phyloP scores from a whole-genome alignment of 2,113 vertebrate species.

The Myrmophylax atrothorax region DNA sequence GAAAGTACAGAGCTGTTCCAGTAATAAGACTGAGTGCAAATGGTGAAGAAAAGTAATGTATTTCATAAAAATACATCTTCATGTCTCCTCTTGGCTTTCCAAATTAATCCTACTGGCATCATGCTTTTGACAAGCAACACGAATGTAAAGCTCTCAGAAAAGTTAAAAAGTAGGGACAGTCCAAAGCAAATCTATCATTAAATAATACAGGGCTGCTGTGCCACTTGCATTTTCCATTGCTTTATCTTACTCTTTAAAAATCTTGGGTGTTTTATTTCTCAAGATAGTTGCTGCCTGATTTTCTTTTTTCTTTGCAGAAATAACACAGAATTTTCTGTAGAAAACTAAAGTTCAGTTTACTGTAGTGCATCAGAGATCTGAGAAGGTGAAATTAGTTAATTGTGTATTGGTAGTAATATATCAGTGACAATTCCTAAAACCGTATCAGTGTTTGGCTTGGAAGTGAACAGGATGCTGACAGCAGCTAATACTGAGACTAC shows the following conservation, averaged over 20 bases:
- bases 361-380: not conserved
- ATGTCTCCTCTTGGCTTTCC: not conserved
- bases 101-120: not conserved
- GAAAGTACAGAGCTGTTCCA: not conserved
- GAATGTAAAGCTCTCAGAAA: not conserved
- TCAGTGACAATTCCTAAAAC: not conserved
- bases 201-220: not conserved
- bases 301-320: not conserved
- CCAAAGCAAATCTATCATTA: not conserved
- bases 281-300: not conserved
- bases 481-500: not conserved
- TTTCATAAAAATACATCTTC: not conserved
- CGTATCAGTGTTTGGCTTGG: not conserved
- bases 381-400: not conserved
- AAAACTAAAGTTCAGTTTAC: not conserved
- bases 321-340: not conserved
- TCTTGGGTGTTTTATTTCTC: slow-evolving; percentile 1
- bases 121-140: not conserved
- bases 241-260: slow-evolving; percentile 10
- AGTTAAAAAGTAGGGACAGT: not conserved
- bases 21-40: not conserved
- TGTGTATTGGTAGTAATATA: not conserved
- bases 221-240: not conserved
- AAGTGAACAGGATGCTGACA: not conserved
- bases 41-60: not conserved